These are phyloP conservation scores for Drosophila truncata DNA, from an alignment of 1,140 invertebrate species.

Conservation along the genomic window DNA sequence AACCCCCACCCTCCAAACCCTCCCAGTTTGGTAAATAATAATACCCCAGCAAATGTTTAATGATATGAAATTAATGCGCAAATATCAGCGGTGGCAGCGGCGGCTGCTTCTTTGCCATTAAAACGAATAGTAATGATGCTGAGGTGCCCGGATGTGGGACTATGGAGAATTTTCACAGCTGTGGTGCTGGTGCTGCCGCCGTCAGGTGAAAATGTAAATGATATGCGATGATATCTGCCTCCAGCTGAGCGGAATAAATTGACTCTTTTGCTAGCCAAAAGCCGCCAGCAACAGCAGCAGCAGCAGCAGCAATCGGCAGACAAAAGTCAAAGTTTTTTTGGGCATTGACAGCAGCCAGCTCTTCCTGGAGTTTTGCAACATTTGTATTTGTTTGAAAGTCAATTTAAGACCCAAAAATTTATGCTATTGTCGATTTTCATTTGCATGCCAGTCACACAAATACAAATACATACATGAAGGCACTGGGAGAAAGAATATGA, in stretches of 20 bases:
- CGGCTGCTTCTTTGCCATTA: constrained; percentile 35
- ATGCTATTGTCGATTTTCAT: constrained; percentile 57
- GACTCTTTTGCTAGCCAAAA: constrained; percentile 23
- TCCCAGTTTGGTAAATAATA: constrained; percentile 64
- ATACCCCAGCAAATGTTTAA: constrained; percentile 65
- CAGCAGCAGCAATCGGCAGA: neutral
- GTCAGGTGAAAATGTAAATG: constrained; percentile 60
- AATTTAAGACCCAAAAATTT: constrained; percentile 52
- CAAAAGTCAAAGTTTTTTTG: constrained; percentile 2
- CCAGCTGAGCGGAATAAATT: constrained; percentile 58
- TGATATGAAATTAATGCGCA: constrained; percentile 78
- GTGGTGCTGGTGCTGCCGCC: constrained; percentile 17
- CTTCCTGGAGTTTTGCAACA: constrained; percentile 23
- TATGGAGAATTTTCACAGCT: constrained; percentile 50
- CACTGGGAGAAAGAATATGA: neutral
- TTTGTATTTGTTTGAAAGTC: constrained; percentile 57
- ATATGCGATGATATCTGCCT: constrained; percentile 47
- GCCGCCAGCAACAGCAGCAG: too few relatives aligned
- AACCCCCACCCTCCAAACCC: neutral
- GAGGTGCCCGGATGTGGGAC: constrained; percentile 19
- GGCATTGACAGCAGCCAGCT: constrained; percentile 4
- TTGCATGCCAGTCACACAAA: constrained; percentile 54
- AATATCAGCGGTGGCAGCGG: constrained; percentile 51
- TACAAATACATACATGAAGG: constrained; percentile 8
- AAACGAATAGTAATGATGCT: constrained; percentile 39